Conservation (phyloP, 2,888 invertebrate species). For the Bombyx huttoni region DNA sequence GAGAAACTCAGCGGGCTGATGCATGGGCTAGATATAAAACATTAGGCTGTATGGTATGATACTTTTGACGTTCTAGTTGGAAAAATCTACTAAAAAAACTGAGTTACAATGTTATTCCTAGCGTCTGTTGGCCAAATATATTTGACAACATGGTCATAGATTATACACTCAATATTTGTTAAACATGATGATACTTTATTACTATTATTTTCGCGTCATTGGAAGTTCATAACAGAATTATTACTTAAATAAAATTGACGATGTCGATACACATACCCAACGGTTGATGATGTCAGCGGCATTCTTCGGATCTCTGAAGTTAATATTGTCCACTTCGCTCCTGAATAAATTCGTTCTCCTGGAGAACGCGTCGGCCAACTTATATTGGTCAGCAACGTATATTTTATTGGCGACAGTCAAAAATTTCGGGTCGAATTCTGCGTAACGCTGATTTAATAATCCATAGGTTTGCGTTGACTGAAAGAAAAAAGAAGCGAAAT, state of each 20-base stretch:
- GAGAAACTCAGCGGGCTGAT: no score
- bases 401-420: conserved; percentile 33
- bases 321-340: conserved; percentile 22
- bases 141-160: no score
- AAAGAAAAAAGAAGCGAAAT: conserved; percentile 8
- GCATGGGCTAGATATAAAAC: no score
- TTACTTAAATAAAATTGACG: neutral
- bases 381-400: conserved; percentile 18
- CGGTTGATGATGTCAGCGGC: conserved; percentile 23
- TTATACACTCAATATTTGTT: no score
- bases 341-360: conserved; percentile 14
- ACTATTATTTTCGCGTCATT: no score
- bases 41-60: no score
- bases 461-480: conserved; percentile 22
- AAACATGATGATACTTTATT: no score
- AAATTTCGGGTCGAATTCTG: conserved; percentile 20
- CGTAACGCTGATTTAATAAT: conserved; percentile 16
- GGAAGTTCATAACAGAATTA: no score
- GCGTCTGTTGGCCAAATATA: no score
- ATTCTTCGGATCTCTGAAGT: conserved; percentile 16
- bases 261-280: conserved; percentile 16
- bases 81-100: no score
- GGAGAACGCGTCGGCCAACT: conserved; percentile 17
- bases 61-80: no score
- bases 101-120: no score